Conservation (phyloP, 2,113 vertebrate genomes). For the Poeciliopsis retropinna region DNA sequence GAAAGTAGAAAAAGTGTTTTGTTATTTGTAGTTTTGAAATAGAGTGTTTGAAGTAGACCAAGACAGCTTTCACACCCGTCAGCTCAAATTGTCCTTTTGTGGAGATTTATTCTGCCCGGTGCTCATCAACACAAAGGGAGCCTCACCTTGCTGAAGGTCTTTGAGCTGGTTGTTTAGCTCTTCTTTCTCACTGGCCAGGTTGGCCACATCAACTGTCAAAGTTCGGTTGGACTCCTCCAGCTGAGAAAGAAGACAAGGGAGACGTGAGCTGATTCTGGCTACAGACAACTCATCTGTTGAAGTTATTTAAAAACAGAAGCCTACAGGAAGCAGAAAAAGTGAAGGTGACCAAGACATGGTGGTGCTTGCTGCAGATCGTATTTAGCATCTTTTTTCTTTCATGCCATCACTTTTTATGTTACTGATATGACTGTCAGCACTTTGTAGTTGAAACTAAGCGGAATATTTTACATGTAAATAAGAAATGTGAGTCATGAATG, state of each 20-base stretch:
- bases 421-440: background rate
- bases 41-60: background rate
- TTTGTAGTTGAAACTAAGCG: background rate
- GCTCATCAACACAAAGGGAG: constrained; percentile 30
- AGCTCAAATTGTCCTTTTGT: constrained; percentile 18
- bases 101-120: background rate
- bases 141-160: constrained; percentile 90
- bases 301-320: constrained; percentile 10
- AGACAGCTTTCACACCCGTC: constrained; percentile 23
- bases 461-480: background rate
- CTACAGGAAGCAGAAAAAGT: background rate
- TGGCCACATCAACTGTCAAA: constrained; percentile 92
- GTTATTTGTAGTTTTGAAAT: too few species aligned
- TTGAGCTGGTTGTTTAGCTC: constrained; percentile 96
- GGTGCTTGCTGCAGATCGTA: background rate
- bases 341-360: background rate
- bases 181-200: constrained; percentile 95
- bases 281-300: background rate
- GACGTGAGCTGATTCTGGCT: background rate
- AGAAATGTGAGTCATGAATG: background rate
- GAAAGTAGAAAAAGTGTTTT: too few species aligned
- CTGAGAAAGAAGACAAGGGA: constrained; percentile 62
- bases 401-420: background rate
- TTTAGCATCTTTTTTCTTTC: background rate
- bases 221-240: constrained; percentile 96